Conservation (phyloP, 1,140 invertebrate genomes). For the Diachasma alloeum region DNA sequence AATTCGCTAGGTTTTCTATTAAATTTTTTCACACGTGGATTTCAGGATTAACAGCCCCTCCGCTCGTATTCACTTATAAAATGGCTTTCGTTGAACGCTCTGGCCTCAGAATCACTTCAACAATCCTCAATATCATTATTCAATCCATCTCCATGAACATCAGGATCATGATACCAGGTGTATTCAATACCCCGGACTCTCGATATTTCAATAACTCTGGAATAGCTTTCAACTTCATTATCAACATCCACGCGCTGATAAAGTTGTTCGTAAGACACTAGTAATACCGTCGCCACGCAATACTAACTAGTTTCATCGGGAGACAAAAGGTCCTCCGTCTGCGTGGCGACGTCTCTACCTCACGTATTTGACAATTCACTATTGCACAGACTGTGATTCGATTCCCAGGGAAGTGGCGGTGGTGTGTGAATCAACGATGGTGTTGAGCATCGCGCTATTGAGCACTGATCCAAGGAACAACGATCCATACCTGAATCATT, state of each 20-base stretch:
- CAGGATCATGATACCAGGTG: not conserved
- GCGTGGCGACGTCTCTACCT: constrained; percentile 61
- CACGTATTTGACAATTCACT: constrained; percentile 53
- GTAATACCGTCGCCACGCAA: constrained; percentile 58
- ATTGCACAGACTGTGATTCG: constrained; percentile 42
- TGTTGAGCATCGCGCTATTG: constrained; percentile 58
- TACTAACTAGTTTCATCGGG: constrained; percentile 60
- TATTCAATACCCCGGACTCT: not conserved
- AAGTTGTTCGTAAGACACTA: constrained; percentile 67
- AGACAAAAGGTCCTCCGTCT: constrained; percentile 55
- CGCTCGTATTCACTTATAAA: too few species aligned
- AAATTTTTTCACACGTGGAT: too few species aligned
- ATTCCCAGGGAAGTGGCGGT: constrained; percentile 60
- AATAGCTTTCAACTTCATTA: constrained; percentile 62
- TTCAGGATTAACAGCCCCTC: too few species aligned
- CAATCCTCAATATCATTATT: not conserved
- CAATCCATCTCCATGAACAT: not conserved
- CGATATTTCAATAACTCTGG: not conserved
- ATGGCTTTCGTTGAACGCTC: too few species aligned
- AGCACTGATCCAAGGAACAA: constrained; percentile 60
- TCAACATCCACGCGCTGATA: constrained; percentile 78
- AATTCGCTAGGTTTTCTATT: too few species aligned
- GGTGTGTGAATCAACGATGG: constrained; percentile 56
- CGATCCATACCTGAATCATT: constrained; percentile 56
- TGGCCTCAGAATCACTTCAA: not conserved